phyloP scores from a whole-genome alignment of 2,888 invertebrate genomes.

The Branchellion lobata region DNA sequence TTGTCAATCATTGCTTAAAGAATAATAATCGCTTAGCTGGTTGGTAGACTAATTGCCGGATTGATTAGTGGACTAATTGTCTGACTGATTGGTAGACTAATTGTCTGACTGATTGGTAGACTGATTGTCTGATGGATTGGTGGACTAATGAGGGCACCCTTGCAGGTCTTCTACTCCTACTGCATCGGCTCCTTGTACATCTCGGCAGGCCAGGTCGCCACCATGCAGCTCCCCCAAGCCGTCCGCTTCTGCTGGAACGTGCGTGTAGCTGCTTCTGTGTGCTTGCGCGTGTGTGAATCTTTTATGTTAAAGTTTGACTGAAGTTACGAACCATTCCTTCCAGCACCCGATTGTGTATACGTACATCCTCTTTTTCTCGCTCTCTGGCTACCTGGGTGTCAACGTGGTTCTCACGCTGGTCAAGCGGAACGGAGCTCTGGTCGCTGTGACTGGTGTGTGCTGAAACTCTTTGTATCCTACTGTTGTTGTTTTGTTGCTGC shows the following conservation, averaged over 20 bases:
- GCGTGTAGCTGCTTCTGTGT: slow-evolving; percentile 55
- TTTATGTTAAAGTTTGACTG: neutral
- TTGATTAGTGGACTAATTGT: no score
- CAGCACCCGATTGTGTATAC: slow-evolving; percentile 67
- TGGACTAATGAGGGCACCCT: slow-evolving; percentile 31
- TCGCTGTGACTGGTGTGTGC: slow-evolving; percentile 75
- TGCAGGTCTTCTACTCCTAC: slow-evolving; percentile 75
- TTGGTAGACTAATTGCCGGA: no score
- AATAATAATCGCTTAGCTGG: no score
- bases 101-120: no score
- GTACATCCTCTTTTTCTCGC: slow-evolving; percentile 80
- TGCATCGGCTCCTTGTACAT: slow-evolving; percentile 82
- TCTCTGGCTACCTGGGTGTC: slow-evolving; percentile 87
- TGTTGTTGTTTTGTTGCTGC: neutral
- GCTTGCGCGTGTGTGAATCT: no score
- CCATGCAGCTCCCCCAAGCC: slow-evolving; percentile 76
- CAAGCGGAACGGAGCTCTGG: slow-evolving; percentile 82
- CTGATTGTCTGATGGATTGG: slow-evolving; percentile 8
- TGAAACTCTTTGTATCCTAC: neutral
- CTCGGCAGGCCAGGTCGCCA: slow-evolving; percentile 71
- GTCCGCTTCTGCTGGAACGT: slow-evolving; percentile 77
- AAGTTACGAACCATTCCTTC: neutral
- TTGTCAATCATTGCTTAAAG: no score
- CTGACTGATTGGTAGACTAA: no score
- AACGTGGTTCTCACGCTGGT: slow-evolving; percentile 89